A percentile compares a stretch with the other conserved stretches of the same genome.
Evolutionary conservation across 2,888 invertebrate species (phyloP).

Genomic region (Cheilosia pagana): DNA sequence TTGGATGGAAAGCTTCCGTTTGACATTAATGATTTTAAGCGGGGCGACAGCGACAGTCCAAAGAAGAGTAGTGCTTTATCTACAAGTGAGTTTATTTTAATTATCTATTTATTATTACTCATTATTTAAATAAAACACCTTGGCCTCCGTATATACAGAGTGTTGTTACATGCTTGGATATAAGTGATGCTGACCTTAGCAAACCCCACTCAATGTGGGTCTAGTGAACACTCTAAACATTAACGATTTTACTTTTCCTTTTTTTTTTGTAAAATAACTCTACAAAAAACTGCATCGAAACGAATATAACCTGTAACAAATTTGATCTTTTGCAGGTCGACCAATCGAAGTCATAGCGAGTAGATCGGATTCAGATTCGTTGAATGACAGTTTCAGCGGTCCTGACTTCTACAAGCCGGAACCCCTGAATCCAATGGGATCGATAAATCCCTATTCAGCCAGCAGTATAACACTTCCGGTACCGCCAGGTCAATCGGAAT

Average conservation of each 20-base stretch:
- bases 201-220: too few species aligned
- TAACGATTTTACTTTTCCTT: too few species aligned
- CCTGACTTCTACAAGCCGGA: slow-evolving; percentile 84
- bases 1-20: slow-evolving; percentile 87
- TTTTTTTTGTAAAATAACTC: too few species aligned
- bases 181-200: too few species aligned
- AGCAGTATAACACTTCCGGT: slow-evolving; percentile 77
- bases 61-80: slow-evolving; percentile 47
- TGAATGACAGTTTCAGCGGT: slow-evolving; percentile 81
- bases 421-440: slow-evolving; percentile 74
- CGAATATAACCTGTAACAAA: not conserved
- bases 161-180: too few species aligned
- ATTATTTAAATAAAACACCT: too few species aligned
- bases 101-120: too few species aligned
- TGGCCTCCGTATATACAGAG: too few species aligned
- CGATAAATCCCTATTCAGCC: slow-evolving; percentile 77
- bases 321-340: slow-evolving; percentile 81
- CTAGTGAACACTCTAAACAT: too few species aligned
- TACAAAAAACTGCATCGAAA: too few species aligned
- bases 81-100: slow-evolving; percentile 47
- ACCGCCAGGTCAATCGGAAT: slow-evolving; percentile 78
- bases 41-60: slow-evolving; percentile 79
- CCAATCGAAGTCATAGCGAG: slow-evolving; percentile 86
- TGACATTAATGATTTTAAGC: slow-evolving; percentile 84
- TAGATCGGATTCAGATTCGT: slow-evolving; percentile 84